Conservation (phyloP, 1,140 invertebrate species). For the Apocrypta bakeri region DNA sequence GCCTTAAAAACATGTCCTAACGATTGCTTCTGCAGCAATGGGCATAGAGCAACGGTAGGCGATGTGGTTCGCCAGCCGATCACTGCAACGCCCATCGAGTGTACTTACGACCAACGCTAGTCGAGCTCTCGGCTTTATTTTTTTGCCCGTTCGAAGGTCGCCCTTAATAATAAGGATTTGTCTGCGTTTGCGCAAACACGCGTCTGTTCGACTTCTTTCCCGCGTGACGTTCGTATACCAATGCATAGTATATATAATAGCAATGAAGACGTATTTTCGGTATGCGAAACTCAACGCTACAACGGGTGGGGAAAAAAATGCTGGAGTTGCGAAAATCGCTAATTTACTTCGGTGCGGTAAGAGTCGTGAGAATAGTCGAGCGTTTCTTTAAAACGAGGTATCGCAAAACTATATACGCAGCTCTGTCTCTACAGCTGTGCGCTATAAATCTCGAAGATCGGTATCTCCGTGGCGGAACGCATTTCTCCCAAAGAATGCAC, state of each 20-base stretch:
- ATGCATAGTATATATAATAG: too few species aligned
- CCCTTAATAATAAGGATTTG: constrained; percentile 29
- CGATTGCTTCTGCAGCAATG: constrained; percentile 6
- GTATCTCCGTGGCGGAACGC: not conserved
- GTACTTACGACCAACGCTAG: not conserved
- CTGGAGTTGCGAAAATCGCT: too few species aligned
- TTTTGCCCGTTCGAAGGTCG: not conserved
- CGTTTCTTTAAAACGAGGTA: too few species aligned
- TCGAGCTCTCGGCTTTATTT: not conserved
- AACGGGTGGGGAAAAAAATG: not conserved
- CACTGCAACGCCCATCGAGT: not conserved
- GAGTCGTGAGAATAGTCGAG: too few species aligned
- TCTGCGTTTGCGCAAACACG: not conserved
- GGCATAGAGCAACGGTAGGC: too few species aligned
- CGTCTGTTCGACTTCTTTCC: not conserved
- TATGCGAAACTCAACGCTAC: not conserved
- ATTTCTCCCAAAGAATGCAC: not conserved
- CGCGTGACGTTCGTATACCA: not conserved
- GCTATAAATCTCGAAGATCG: not conserved
- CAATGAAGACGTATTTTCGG: not conserved
- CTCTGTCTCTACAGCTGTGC: too few species aligned
- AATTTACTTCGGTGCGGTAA: too few species aligned
- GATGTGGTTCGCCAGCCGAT: not conserved
- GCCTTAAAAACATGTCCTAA: constrained; percentile 24
- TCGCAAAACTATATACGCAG: too few species aligned